Evolutionary conservation across 2,797 vertebrate genomes (phyloP).

Genomic region (Typhlichthys subterraneus): DNA sequence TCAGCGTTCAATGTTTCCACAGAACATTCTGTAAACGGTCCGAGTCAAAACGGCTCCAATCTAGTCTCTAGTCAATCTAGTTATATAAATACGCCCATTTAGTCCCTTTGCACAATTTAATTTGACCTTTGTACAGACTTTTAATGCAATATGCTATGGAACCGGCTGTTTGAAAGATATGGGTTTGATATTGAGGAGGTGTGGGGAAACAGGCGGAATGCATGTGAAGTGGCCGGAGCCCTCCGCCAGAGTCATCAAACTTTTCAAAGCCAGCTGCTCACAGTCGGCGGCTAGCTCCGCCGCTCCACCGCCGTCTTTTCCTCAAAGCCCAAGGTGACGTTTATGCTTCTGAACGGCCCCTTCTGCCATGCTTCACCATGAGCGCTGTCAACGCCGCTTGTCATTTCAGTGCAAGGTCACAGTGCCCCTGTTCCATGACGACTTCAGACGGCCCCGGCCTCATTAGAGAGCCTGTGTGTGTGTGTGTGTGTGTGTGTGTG

Average conservation of each 20-base stretch:
- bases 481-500: slow-evolving; percentile 25
- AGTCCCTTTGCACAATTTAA: slow-evolving; percentile 11
- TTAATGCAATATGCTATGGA: slow-evolving; percentile 10
- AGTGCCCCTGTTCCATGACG: slow-evolving; percentile 37
- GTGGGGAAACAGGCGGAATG: slow-evolving; percentile 9
- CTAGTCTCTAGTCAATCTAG: too few species aligned
- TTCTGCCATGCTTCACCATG: slow-evolving; percentile 24
- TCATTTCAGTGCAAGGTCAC: slow-evolving; percentile 53
- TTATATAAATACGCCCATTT: too few species aligned
- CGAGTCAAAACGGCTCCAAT: background rate
- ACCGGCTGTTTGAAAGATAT: slow-evolving; percentile 7
- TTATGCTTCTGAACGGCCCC: slow-evolving; percentile 41
- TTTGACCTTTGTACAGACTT: slow-evolving; percentile 17
- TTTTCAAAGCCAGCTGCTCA: slow-evolving; percentile 31
- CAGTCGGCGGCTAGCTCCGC: slow-evolving; percentile 36
- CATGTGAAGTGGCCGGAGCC: slow-evolving; percentile 18
- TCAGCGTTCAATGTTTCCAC: too few species aligned
- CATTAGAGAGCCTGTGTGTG: slow-evolving; percentile 48
- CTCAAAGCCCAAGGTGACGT: slow-evolving; percentile 42
- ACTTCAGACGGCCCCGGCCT: background rate
- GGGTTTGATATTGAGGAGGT: slow-evolving; percentile 16
- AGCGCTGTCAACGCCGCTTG: slow-evolving; percentile 27
- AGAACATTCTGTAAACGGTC: background rate
- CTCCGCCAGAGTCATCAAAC: slow-evolving; percentile 37
- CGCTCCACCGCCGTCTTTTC: slow-evolving; percentile 16